phyloP scores from a whole-genome alignment of 2,797 vertebrate genomes.

The Myotis myotis region DNA sequence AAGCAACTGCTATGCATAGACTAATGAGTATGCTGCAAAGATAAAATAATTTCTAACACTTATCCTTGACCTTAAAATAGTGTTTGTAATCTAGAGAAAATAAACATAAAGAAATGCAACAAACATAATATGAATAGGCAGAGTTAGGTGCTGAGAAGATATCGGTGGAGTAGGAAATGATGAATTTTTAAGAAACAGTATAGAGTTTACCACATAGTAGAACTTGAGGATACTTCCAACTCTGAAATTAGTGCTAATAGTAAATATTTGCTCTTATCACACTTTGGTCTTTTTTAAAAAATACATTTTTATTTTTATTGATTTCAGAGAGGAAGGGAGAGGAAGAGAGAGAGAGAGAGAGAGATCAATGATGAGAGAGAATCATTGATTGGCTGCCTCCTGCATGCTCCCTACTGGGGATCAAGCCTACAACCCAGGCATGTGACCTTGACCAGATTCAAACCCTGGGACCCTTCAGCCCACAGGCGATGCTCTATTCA shows the following conservation, averaged over 20 bases:
- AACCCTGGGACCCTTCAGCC: too few relatives aligned
- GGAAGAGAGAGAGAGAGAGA: too few relatives aligned
- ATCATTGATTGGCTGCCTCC: too few relatives aligned
- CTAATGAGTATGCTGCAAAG: background rate
- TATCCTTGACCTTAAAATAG: background rate
- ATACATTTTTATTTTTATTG: too few relatives aligned
- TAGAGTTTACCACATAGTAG: background rate
- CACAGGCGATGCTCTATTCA: too few relatives aligned
- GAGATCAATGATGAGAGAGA: too few relatives aligned
- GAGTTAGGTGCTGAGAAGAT: background rate
- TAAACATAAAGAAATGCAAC: background rate
- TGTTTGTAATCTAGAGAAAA: conserved; percentile 25
- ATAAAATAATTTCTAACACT: conserved; percentile 7
- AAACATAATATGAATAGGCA: background rate
- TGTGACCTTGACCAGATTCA: too few relatives aligned
- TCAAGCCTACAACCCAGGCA: too few relatives aligned
- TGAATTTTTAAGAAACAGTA: background rate
- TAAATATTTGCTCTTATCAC: background rate
- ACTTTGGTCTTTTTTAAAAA: background rate
- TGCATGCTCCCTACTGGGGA: too few relatives aligned
- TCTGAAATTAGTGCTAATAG: background rate
- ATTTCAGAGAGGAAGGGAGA: too few relatives aligned
- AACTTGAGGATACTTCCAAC: background rate
- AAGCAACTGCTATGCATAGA: background rate
- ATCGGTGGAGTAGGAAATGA: background rate